Evolutionary conservation across 2,888 invertebrate genomes (phyloP).

Genomic region (Falcaria lacertinaria): DNA sequence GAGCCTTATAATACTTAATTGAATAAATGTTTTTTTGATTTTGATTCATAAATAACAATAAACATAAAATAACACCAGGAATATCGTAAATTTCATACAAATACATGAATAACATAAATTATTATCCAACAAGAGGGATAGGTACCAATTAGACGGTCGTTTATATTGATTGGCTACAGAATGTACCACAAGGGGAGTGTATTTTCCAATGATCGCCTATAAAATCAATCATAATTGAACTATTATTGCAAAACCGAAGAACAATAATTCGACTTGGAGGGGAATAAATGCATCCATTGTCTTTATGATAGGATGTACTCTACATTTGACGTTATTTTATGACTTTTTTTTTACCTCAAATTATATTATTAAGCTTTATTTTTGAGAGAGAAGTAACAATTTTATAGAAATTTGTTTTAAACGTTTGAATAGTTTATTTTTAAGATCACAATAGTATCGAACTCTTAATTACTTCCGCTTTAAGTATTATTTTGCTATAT

Average conservation of each 20-base stretch:
- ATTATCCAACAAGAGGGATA: conserved; percentile 17
- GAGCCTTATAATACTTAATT: too few relatives aligned
- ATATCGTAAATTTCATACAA: background rate
- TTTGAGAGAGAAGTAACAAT: too few relatives aligned
- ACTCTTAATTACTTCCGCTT: too few relatives aligned
- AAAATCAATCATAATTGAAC: conserved; percentile 39
- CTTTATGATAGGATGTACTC: background rate
- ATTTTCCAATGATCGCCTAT: conserved; percentile 52
- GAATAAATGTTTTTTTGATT: too few relatives aligned
- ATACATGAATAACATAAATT: conserved; percentile 12
- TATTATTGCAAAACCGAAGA: conserved; percentile 16
- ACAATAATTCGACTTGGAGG: conserved; percentile 6
- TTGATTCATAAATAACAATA: background rate
- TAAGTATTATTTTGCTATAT: too few relatives aligned
- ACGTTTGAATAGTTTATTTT: too few relatives aligned
- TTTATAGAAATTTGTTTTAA: too few relatives aligned
- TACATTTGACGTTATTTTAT: too few relatives aligned
- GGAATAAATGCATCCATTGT: background rate
- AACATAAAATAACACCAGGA: background rate
- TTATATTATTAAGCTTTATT: too few relatives aligned
- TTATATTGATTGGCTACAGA: conserved; percentile 20
- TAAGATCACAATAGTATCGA: too few relatives aligned
- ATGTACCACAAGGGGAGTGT: conserved; percentile 20
- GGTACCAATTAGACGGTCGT: conserved; percentile 13
- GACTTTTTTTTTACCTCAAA: too few relatives aligned